Base-by-base conservation (phyloP, 2,888 invertebrate genomes). In the Amaurobius ferox region DNA sequence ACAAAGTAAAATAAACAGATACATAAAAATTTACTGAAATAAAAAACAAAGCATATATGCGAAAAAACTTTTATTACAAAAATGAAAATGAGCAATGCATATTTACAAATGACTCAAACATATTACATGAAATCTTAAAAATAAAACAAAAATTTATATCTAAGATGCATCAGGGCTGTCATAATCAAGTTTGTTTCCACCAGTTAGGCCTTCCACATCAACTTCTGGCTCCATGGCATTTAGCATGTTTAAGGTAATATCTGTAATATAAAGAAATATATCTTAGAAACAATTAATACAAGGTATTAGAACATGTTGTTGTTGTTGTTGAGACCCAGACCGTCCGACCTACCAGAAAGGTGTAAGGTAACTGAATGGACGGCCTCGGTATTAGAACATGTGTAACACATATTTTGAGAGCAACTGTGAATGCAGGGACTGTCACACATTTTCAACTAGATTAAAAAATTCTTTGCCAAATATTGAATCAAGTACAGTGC, bases 181-280 rank as follows among this genome's bases (percentile, higher is more conserved):
- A 71, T 86, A 86, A 26, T 86, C 86, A 6, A 86, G 55, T 30
- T 86, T 86, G 11, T 39, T 74, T 5, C 79, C 13, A n/a, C 95
- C 94, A 87, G 94, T 94, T 88, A 96, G 92, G 85, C 95, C 94
- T 91, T 96, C 96, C 16, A 95, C 96, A 91, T 97, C 97, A 76
- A 96, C 96, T 92, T 97, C 97, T 62, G 95, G 94, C 91, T 97
- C 97, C 44, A 95, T 95, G 0, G 97, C 97, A 92, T 98, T 98
- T 78, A 98, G 92, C 94, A 97, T 97, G 90, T 97, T 98, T 1
- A 98, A 92, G 1, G 97, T 97, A 81, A 97, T 95, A 89, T 94
- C 93, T 88, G 92, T 70, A 70, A 86, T 71, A 79, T 66, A 32
- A 32, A n/a, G n/a, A n/a, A n/a, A n/a, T n/a, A n/a, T n/a, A n/a